Base-by-base conservation (phyloP, 2,797 vertebrate genomes). In the Leptoclinus maculatus region DNA sequence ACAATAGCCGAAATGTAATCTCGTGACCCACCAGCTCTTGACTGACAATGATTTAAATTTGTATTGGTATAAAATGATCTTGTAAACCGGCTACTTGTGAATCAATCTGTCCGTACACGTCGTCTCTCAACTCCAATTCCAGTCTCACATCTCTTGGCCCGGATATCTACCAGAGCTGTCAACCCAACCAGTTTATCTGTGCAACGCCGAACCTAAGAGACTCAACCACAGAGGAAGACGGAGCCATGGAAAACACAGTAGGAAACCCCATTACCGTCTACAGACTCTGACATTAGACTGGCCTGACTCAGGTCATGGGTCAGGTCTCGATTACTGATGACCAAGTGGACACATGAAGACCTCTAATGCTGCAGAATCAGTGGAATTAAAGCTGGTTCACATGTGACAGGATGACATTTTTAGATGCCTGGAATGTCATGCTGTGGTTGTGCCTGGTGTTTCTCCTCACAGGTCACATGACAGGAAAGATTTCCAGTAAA, bases 401-500 rank as follows among this genome's bases (percentile, higher is more conserved):
- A 39, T 25, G 59, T 38, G 59, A 39, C 59, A 23, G 36, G 38
- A 39, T 25, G 32, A 62, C 3, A 25, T 10, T 17, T 2, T 41
- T 60, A 38, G n/a, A 17, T 36, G 32, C 32, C 36, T 39, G 21
- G 36, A 60, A 5, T 23, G 36, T 39, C n/a, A 17, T 27, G 23
- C 23, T 4, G 38, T 27, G 4, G 38, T 17, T 23, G 36, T 25
- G 59, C 7, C 13, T 23, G 21, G 13, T 2, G n/a, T 27, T 65
- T 21, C 9, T 45, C 41, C 70, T 68, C 43, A 41, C 38, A 38
- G 51, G 54, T 39, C 49, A 62, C 60, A 17, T 53, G 53, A 63
- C 21, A 41, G 13, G n/a, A 49, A n/a, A 66, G 11, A 17, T 4
- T 5, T 65, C 12, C 21, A 69, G 25, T 64, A 54, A 63, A 38